Evolutionary conservation across 2,797 vertebrate species (phyloP).

Genomic region (Schizopygopsis pylzovi): DNA sequence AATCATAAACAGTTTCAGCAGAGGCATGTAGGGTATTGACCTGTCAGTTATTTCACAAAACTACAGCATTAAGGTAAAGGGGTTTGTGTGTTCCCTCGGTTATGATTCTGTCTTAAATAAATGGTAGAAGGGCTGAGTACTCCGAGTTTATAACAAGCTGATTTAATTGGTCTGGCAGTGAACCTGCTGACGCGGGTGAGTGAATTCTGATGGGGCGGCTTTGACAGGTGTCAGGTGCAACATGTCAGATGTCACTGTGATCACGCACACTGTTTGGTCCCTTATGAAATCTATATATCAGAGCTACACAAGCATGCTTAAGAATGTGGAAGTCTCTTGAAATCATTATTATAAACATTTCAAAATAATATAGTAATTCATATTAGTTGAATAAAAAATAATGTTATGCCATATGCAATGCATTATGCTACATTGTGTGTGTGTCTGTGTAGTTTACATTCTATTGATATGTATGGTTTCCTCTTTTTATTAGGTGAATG

Average conservation of each 20-base stretch:
- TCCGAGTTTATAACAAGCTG: slow-evolving; percentile 14
- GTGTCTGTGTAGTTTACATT: neutral
- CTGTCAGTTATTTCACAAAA: neutral
- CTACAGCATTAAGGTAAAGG: neutral
- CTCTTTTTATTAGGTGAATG: slow-evolving; percentile 84
- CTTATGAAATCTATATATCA: slow-evolving; percentile 21
- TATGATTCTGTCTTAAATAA: slow-evolving; percentile 16
- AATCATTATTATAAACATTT: neutral
- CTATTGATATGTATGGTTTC: neutral
- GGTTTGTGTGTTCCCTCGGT: slow-evolving; percentile 10
- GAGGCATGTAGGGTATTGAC: neutral
- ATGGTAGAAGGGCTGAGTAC: slow-evolving; percentile 18
- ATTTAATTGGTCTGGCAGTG: slow-evolving; percentile 42
- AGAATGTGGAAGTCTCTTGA: neutral
- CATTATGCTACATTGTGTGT: neutral
- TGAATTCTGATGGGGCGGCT: slow-evolving; percentile 35
- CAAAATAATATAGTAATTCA: neutral
- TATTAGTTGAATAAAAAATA: neutral
- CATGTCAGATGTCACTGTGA: slow-evolving; percentile 49
- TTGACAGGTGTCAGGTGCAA: slow-evolving; percentile 54
- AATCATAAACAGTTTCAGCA: slow-evolving; percentile 2
- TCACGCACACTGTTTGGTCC: slow-evolving; percentile 41
- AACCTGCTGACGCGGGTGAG: slow-evolving; percentile 36
- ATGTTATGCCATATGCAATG: neutral
- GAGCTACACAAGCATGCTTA: slow-evolving; percentile 6